These are phyloP conservation scores for Antechinus flavipes DNA, from an alignment of 2,113 vertebrate species.

Conservation along the genomic window DNA sequence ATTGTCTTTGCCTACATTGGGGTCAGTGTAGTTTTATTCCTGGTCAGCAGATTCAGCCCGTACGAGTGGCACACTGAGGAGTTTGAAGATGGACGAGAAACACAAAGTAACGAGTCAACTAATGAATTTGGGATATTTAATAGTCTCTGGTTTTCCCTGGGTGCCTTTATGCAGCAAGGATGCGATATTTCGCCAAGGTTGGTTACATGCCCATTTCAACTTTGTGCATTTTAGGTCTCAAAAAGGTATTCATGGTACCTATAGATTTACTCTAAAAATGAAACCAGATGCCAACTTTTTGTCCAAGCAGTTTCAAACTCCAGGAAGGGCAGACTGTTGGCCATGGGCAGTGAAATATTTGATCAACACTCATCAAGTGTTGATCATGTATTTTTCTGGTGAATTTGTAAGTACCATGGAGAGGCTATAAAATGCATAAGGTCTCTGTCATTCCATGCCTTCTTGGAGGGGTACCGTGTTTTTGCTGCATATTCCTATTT, in stretches of 20 bases:
- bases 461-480: constrained; percentile 97
- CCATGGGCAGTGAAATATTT: constrained; percentile 61
- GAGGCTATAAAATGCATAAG: constrained; percentile 90
- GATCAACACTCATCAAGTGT: constrained; percentile 67
- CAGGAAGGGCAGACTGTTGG: constrained; percentile 65
- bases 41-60: constrained; percentile 99
- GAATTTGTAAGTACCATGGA: constrained; percentile 86
- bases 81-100: constrained; percentile 98
- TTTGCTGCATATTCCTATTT: constrained; percentile 95
- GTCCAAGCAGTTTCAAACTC: constrained; percentile 58
- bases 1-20: constrained; percentile 99
- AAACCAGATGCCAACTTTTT: constrained; percentile 64
- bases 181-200: constrained; percentile 97
- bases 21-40: constrained; percentile 99
- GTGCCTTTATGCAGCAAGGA: constrained; percentile 97
- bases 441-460: constrained; percentile 87
- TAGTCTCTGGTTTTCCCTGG: constrained; percentile 98
- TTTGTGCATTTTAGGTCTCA: constrained; percentile 91
- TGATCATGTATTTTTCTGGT: constrained; percentile 79
- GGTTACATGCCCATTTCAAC: constrained; percentile 86
- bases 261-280: constrained; percentile 84
- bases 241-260: constrained; percentile 84
- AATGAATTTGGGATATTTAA: constrained; percentile 99
- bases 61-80: constrained; percentile 99
- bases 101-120: constrained; percentile 98